Conservation (phyloP, 1,140 invertebrate species). For the Brachionus paranguensis region DNA sequence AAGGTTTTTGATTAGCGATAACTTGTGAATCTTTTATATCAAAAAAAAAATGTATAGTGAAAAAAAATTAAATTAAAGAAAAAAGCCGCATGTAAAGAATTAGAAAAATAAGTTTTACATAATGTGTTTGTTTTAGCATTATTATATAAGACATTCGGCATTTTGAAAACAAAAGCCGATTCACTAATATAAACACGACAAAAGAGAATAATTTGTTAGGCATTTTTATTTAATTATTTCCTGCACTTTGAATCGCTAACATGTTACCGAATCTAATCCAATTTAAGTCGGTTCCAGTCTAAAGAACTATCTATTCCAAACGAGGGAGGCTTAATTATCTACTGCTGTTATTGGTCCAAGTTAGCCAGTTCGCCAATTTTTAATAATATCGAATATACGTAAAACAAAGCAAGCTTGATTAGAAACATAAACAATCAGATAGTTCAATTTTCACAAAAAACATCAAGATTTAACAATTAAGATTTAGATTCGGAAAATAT, state of each 20-base stretch:
- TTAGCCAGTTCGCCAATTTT: not conserved
- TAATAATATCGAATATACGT: not conserved
- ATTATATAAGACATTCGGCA: not conserved
- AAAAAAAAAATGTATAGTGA: not conserved
- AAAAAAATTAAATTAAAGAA: not conserved
- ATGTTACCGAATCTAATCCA: not conserved
- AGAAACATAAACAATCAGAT: not conserved
- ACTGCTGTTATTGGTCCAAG: not conserved
- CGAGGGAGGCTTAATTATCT: not conserved
- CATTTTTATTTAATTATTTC: not conserved
- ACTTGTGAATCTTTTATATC: not conserved
- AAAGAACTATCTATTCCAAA: not conserved
- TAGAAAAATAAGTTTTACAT: not conserved
- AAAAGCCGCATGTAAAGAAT: not conserved
- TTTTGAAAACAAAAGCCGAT: not conserved
- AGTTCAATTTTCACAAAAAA: not conserved
- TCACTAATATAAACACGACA: not conserved
- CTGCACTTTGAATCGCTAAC: not conserved
- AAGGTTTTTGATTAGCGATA: not conserved
- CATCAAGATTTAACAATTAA: not conserved
- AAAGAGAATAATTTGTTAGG: not conserved
- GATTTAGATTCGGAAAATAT: not conserved
- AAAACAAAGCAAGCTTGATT: not conserved
- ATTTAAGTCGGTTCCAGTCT: not conserved
- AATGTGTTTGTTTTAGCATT: conserved; percentile 12